These are phyloP conservation scores for Conops quadrifasciatus DNA, from an alignment of 2,888 invertebrate genomes.

Conservation along the genomic window DNA sequence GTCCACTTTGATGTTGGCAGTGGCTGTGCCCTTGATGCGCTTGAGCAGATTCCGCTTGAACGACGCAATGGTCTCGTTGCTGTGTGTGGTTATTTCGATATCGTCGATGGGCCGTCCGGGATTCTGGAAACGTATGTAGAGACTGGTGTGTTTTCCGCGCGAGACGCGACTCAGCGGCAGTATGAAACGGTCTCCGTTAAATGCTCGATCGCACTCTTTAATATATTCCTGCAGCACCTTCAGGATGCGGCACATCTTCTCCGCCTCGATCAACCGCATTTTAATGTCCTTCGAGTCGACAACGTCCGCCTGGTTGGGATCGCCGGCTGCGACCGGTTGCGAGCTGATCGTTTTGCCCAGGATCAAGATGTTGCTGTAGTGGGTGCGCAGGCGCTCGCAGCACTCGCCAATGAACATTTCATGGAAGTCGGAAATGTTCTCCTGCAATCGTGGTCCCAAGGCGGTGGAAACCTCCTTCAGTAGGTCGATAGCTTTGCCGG, in stretches of 20 bases:
- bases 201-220: conserved; percentile 91
- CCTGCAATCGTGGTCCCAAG: conserved; percentile 85
- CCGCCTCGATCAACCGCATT: conserved; percentile 70
- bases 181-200: conserved; percentile 86
- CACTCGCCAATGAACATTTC: conserved; percentile 92
- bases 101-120: conserved; percentile 90
- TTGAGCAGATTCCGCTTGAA: conserved; percentile 79
- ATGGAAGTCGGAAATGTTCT: conserved; percentile 83
- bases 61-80: conserved; percentile 91
- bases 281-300: conserved; percentile 60
- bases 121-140: conserved; percentile 87
- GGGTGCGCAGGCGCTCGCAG: conserved; percentile 85
- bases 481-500: conserved; percentile 88
- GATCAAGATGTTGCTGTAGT: conserved; percentile 82
- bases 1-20: conserved; percentile 85
- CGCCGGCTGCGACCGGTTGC: conserved; percentile 40
- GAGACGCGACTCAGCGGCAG: conserved; percentile 87
- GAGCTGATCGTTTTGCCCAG: conserved; percentile 57
- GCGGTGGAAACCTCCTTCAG: conserved; percentile 94
- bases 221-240: conserved; percentile 95
- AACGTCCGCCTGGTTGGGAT: conserved; percentile 48
- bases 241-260: conserved; percentile 91
- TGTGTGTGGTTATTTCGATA: conserved; percentile 90
- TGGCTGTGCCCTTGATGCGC: conserved; percentile 67
- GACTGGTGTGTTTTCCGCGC: conserved; percentile 86